Evolutionary conservation across 2,888 invertebrate genomes (phyloP), one percentile per base, ranked within the genome.

Genomic region (Orchesella flavescens): DNA sequence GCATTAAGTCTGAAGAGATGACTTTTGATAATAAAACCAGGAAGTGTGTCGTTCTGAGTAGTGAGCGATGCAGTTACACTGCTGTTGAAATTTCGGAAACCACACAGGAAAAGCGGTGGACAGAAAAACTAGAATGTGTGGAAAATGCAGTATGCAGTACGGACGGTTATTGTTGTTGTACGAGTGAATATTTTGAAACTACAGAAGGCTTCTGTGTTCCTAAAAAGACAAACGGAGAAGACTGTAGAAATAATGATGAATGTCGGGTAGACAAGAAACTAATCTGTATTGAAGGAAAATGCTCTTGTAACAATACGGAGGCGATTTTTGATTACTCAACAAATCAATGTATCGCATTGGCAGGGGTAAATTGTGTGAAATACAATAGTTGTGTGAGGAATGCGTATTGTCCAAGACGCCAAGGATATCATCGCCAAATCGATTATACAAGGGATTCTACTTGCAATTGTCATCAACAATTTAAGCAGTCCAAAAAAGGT

Each of bases 121-220:
- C 77, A 3, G 83, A 83, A 43, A 57, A 17, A 53, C 23, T 78
- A 15, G 83, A 66, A 9, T 83, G 83, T 55, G 68, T 73, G 0
- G 53, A 43, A 0, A 66, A 83, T 19, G 83, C 83, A 4, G 13
- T 17, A 13, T 83, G 83, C 15, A 72, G 46, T 53, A 59, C 12
- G 10, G 83, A 78, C 5, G 83, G 83, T 0, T 83, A 68, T 21
- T 83, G 83, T 19, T 73, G 24, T 10, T 83, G 83, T 34, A 7
- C 17, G 0, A 46, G 34, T 34, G 43, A 63, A 1, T 59, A 24
- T 43, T 83, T 63, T 68, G 83, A 83, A 73, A 57, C 21, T 17
- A 1, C 57, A 0, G 61, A 73, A 53, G 68, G 83, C 1, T 10
- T 9, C n/a, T 78, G 77, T 59, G n/a, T 61, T 9, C 73, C 24